phyloP scores from a whole-genome alignment of 2,113 vertebrate genomes.

The Lasiurus borealis region DNA sequence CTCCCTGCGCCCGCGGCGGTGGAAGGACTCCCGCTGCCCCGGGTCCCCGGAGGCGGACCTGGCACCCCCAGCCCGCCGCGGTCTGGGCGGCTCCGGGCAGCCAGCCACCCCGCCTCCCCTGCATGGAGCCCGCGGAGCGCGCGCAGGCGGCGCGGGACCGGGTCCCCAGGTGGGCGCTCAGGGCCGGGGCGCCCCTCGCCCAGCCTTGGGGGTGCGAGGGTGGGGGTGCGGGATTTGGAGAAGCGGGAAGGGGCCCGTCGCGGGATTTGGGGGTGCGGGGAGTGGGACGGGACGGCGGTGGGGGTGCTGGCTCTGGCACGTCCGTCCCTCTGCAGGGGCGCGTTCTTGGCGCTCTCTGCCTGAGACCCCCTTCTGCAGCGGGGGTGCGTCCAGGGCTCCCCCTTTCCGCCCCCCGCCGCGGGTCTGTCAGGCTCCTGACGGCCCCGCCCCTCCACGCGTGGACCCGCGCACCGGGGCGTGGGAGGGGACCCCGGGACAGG shows the following conservation, averaged over 20 bases:
- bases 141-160: slow-evolving; percentile 25
- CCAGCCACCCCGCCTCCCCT: background rate
- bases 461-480: background rate
- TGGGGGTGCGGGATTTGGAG: background rate
- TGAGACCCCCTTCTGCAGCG: background rate
- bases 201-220: background rate
- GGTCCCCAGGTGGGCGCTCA: slow-evolving; percentile 66
- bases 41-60: background rate
- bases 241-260: background rate
- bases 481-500: background rate
- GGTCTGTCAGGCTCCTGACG: background rate
- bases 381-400: background rate
- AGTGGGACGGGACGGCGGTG: background rate
- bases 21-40: slow-evolving; percentile 19
- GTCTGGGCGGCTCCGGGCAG: background rate
- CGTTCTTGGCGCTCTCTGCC: background rate
- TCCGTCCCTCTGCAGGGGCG: background rate
- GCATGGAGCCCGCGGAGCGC: slow-evolving; percentile 68
- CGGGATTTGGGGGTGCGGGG: background rate
- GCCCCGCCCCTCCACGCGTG: background rate
- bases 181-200: background rate
- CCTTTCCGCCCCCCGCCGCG: too few relatives aligned
- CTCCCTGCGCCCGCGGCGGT: slow-evolving; percentile 17
- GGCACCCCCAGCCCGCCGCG: background rate
- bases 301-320: background rate